Evolutionary conservation across 2,888 invertebrate species (phyloP), one percentile per base, ranked within the genome.

Genomic region (Rotaria macrura): DNA sequence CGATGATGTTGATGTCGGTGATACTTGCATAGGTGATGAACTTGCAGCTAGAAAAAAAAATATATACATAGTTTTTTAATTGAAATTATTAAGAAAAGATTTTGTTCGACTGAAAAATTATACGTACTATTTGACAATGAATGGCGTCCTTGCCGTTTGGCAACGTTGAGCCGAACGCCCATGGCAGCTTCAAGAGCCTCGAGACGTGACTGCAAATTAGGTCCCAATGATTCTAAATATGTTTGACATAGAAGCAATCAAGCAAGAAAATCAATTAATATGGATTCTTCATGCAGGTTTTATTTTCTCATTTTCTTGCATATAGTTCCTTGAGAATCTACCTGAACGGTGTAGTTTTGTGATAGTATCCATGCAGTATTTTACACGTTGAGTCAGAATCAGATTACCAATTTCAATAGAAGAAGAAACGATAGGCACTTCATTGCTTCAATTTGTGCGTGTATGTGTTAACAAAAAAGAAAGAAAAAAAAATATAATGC

Each of bases 181-280:
- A 79, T 79, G 23, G 79, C 79, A n/a, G 43, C 79, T 79, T 79
- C 79, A 6, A 79, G 43, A 43, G 40, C 43, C 12, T 79, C 43
- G 9, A 79, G 79, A 43, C 79, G 40, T 2, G 79, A 40, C n/a
- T 79, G 38, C 43, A 79, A 79, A 43, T 79, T 43, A 25, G 79
- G 79, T 12, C 40, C 40, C 65, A 65, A 38, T n/a, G 79, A 79
- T 79, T 79, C 79, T 79, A 79, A 79, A 43, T 43, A 79, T 43
- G 43, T 79, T 43, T 2, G 43, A 43, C n/a, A 79, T 25, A 79
- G n/a, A 10, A 79, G n/a, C 38, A 25, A 79, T 79, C 34, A 65
- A 65, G 20, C 34, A 65, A 65, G 65, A 17, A 65, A 65, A 65
- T 34, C 65, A 65, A 65, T 20, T 20, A 34, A 43, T 43, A 79